Base-by-base conservation (phyloP, 2,113 vertebrate genomes). In the Ciconia boyciana region DNA sequence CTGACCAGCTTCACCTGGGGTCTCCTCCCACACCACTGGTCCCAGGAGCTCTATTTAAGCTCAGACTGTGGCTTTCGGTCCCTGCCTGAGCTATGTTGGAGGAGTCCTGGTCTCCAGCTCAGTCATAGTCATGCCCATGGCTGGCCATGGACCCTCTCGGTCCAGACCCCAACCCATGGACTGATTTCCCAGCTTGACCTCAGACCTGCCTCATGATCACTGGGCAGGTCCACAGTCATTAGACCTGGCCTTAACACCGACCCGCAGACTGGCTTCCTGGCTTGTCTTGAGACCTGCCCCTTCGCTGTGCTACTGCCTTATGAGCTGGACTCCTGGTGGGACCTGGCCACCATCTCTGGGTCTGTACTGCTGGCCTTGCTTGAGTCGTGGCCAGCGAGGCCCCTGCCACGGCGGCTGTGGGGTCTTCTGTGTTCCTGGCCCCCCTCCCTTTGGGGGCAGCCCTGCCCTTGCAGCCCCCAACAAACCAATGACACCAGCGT, bases 221-320 rank as follows among this genome's bases (percentile, higher is more conserved):
- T 8, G 39, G 39, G 39, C 39, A 39, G 39, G 39, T 39, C 39
- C 39, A 39, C 39, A 39, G 39, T 39, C 39, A 1, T 34, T 16
- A 52, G 54, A 34, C 70, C 19, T 76, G 54, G 20, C 41, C 48
- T 39, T 48, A 68, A 34, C 39, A 12, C 13, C 1, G 2, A 11
- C 24, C 34, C 44, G 46, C 39, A 6, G 34, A 4, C 17, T n/a
- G 54, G 22, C 46, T 46, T 52, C 48, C 28, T 58, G 36, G 36
- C 54, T 41, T 19, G 22, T 26, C 41, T 46, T 5, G 65, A 71
- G 49, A 55, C 49, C 49, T 49, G 21, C n/a, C 25, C 13, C 8
- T 2, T 19, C 2, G 12, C 61, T 19, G 34, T 22, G 39, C 32
- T 26, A 0, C 55, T 28, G 44, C 46, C 44, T 11, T 3, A 2